Conservation (phyloP, 2,888 invertebrate genomes). For the Drosophila demipolita region DNA sequence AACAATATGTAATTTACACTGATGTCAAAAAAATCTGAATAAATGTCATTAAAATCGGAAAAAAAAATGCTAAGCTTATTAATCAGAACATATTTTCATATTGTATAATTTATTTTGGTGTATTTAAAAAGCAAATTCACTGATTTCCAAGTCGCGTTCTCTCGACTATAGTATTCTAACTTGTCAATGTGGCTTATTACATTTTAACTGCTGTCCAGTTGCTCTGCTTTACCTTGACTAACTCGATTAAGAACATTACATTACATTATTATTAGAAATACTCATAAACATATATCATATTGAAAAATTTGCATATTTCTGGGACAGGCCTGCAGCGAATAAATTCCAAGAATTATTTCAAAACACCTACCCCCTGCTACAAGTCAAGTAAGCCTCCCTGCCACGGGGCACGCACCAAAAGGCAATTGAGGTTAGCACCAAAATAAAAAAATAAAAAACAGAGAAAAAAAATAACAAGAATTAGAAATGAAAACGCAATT, state of each 20-base stretch:
- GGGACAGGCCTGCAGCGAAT: slow-evolving; percentile 31
- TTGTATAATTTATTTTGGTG: neutral
- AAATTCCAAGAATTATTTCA: slow-evolving; percentile 29
- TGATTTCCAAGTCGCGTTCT: neutral
- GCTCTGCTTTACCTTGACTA: neutral
- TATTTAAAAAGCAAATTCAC: neutral
- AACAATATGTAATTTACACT: too few relatives aligned
- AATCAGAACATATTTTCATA: neutral
- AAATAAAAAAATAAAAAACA: slow-evolving; percentile 2
- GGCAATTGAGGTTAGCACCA: slow-evolving; percentile 38
- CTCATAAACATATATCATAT: slow-evolving; percentile 44
- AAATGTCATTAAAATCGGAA: neutral
- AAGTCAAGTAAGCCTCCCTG: neutral
- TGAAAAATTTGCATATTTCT: slow-evolving; percentile 54
- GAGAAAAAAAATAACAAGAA: slow-evolving; percentile 30
- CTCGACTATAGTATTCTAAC: too few relatives aligned
- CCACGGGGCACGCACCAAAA: slow-evolving; percentile 29
- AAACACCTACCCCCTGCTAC: neutral
- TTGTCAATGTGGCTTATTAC: neutral
- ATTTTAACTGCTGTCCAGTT: neutral
- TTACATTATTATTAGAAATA: slow-evolving; percentile 19
- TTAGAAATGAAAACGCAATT: slow-evolving; percentile 71
- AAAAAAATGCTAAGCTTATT: neutral
- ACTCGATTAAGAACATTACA: slow-evolving; percentile 37
- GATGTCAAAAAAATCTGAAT: too few relatives aligned